Evolutionary conservation across 2,888 invertebrate genomes (phyloP).

Genomic region (Rhagophthalmus giganteus): DNA sequence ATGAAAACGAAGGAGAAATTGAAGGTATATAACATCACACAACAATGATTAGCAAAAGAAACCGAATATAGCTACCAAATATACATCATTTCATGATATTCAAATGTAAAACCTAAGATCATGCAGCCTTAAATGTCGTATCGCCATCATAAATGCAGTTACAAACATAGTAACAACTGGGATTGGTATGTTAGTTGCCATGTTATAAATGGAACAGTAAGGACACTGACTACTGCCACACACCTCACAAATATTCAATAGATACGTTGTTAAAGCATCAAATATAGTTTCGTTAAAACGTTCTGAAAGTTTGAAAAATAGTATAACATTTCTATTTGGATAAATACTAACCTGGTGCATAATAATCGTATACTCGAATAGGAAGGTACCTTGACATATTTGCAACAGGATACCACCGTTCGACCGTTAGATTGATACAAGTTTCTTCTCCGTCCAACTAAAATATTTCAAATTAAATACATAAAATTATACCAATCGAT

Average conservation of each 20-base stretch:
- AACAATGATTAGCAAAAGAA: too few species aligned
- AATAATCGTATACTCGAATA: slow-evolving; percentile 91
- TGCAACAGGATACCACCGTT: slow-evolving; percentile 94
- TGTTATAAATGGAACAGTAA: slow-evolving; percentile 85
- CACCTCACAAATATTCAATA: slow-evolving; percentile 89
- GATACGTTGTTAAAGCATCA: slow-evolving; percentile 82
- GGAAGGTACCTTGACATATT: slow-evolving; percentile 94
- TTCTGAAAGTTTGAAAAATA: slow-evolving; percentile 61
- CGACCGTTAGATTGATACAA: slow-evolving; percentile 90
- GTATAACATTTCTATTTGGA: neutral
- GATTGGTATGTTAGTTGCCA: slow-evolving; percentile 54
- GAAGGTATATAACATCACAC: too few species aligned
- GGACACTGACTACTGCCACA: slow-evolving; percentile 94
- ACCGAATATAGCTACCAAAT: too few species aligned
- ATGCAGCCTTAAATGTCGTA: slow-evolving; percentile 37
- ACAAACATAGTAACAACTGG: slow-evolving; percentile 43
- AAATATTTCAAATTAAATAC: slow-evolving; percentile 33
- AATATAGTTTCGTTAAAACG: slow-evolving; percentile 91
- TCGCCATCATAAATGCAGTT: slow-evolving; percentile 39
- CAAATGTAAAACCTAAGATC: too few species aligned
- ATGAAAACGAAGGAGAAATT: too few species aligned
- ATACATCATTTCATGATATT: too few species aligned
- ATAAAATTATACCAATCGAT: neutral
- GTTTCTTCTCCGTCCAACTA: slow-evolving; percentile 82
- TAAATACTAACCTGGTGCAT: slow-evolving; percentile 77